phyloP scores from a whole-genome alignment of 64 coral and sea anemone genomes.

The Stichodactyla helianthus region DNA sequence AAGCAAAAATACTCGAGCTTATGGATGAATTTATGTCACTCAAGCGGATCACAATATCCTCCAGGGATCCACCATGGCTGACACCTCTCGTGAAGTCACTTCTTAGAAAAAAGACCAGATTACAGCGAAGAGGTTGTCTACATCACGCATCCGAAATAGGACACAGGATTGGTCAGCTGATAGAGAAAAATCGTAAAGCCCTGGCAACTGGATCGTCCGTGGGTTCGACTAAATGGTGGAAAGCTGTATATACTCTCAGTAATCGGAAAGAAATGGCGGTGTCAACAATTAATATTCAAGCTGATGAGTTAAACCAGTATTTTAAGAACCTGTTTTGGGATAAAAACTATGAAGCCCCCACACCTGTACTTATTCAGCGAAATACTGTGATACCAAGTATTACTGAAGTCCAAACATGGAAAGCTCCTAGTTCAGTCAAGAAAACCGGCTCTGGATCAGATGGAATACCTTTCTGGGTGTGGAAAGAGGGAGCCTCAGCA shows the following conservation, averaged over 20 bases:
- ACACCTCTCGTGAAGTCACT: too few species aligned
- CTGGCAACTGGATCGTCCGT: not conserved
- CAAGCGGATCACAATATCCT: too few species aligned
- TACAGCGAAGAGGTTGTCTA: too few species aligned
- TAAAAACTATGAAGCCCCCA: not conserved
- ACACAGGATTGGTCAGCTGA: not conserved
- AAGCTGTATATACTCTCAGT: not conserved
- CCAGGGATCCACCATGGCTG: too few species aligned
- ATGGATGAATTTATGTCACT: too few species aligned
- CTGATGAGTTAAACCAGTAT: not conserved
- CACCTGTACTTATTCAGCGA: not conserved
- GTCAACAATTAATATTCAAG: not conserved
- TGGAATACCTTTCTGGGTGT: conserved; percentile 9
- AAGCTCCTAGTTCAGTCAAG: not conserved
- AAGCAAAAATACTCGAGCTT: too few species aligned
- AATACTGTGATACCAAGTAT: not conserved
- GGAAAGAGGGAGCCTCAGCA: conserved; percentile 11
- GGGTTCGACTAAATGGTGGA: conserved; percentile 6
- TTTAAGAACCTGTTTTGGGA: not conserved
- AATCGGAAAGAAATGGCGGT: not conserved
- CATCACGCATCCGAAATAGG: not conserved
- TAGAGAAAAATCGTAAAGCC: not conserved
- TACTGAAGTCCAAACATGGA: conserved; percentile 4
- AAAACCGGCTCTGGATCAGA: conserved; percentile 17
- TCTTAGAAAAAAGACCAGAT: too few species aligned